A percentile compares a stretch with the other conserved stretches of the same genome.
Evolutionary conservation across 2,888 invertebrate species (phyloP).

Genomic region (Tenthredo mesomela): DNA sequence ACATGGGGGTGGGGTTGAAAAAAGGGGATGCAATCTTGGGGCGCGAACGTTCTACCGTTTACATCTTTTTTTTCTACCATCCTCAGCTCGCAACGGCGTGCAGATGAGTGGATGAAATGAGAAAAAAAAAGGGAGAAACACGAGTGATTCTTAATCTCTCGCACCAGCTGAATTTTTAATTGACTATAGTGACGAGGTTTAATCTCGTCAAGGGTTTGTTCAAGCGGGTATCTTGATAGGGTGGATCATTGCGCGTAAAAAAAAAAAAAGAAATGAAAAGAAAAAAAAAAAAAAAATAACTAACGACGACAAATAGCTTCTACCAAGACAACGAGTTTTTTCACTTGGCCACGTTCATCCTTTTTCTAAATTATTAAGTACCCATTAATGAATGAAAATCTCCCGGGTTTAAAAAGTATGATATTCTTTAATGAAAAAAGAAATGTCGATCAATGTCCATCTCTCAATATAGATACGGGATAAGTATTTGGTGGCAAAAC

Average conservation of each 20-base stretch:
- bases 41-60: constrained; percentile 47
- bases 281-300: neutral
- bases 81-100: constrained; percentile 39
- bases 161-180: constrained; percentile 47
- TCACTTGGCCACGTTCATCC: neutral
- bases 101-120: constrained; percentile 47
- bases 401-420: neutral
- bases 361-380: constrained; percentile 24
- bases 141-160: constrained; percentile 49
- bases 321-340: neutral
- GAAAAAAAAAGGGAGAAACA: constrained; percentile 53
- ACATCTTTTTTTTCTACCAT: constrained; percentile 32
- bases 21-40: constrained; percentile 47
- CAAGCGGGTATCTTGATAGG: neutral
- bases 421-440: neutral
- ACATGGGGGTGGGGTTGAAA: constrained; percentile 6
- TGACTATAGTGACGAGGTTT: constrained; percentile 47
- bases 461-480: constrained; percentile 42
- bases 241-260: constrained; percentile 46
- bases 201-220: constrained; percentile 34
- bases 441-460: neutral
- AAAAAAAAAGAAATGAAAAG: constrained; percentile 18
- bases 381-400: neutral
- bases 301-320: constrained; percentile 6
- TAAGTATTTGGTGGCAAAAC: constrained; percentile 60